These are phyloP conservation scores for Acleris cristana DNA, from an alignment of 2,888 invertebrate genomes.

Conservation along the genomic window DNA sequence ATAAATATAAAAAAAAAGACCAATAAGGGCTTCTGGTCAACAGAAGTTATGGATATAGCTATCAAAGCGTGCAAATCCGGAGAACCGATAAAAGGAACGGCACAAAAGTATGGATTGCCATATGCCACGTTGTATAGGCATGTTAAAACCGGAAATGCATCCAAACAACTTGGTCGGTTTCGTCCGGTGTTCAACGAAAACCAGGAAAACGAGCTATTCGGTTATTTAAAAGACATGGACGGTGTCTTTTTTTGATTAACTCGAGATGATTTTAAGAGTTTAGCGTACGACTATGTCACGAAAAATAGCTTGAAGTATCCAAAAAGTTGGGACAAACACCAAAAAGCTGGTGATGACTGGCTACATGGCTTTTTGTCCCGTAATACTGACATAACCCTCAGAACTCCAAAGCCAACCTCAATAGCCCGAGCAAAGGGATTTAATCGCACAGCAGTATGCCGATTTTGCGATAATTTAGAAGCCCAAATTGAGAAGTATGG, in stretches of 20 bases:
- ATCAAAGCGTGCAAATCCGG: slow-evolving; percentile 42
- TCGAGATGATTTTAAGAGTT: slow-evolving; percentile 43
- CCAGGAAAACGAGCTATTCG: slow-evolving; percentile 41
- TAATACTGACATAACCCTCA: slow-evolving; percentile 18
- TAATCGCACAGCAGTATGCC: slow-evolving; percentile 26
- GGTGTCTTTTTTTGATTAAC: slow-evolving; percentile 42
- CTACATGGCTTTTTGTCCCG: slow-evolving; percentile 10
- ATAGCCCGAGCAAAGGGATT: slow-evolving; percentile 32
- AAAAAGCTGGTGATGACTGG: slow-evolving; percentile 29
- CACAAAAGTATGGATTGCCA: no score
- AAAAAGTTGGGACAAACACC: slow-evolving; percentile 43
- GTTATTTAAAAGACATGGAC: slow-evolving; percentile 43
- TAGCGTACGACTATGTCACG: slow-evolving; percentile 41
- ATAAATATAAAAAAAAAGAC: slow-evolving; percentile 40
- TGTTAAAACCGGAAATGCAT: slow-evolving; percentile 37
- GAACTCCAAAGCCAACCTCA: slow-evolving; percentile 22
- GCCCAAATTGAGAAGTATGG: slow-evolving; percentile 20
- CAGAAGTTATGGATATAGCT: slow-evolving; percentile 40
- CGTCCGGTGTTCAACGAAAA: slow-evolving; percentile 42
- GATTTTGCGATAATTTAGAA: slow-evolving; percentile 31
- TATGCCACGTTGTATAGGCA: slow-evolving; percentile 42
- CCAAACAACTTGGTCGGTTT: slow-evolving; percentile 41
- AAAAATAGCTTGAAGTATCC: slow-evolving; percentile 44
- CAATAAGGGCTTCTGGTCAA: slow-evolving; percentile 38
- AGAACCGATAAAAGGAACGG: slow-evolving; percentile 37